A percentile compares a stretch with the other conserved stretches of the same genome.
Conservation (phyloP, 2,888 invertebrate genomes). For the Pollenia labialis region DNA sequence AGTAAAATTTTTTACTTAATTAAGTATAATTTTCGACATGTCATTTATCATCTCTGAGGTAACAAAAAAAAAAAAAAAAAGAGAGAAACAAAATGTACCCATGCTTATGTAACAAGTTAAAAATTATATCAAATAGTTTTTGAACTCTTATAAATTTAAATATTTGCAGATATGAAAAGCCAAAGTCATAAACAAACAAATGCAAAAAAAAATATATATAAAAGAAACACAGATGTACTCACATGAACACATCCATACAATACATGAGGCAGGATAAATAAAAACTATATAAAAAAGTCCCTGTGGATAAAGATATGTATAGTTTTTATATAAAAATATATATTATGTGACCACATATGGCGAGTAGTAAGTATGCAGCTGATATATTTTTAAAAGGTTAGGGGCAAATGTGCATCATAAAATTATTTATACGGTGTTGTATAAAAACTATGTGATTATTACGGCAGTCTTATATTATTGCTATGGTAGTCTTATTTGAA, state of each 20-base stretch:
- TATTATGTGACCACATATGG: conserved; percentile 44
- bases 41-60: no score
- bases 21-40: no score
- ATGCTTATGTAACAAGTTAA: conserved; percentile 61
- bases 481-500: no score
- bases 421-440: no score
- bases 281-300: conserved; percentile 59
- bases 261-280: conserved; percentile 24
- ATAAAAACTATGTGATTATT: no score
- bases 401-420: background rate
- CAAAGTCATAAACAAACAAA: conserved; percentile 67
- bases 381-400: background rate
- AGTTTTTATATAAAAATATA: conserved; percentile 29
- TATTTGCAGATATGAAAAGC: conserved; percentile 60
- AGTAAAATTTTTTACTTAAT: no score
- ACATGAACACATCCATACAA: background rate
- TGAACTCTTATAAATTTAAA: conserved; percentile 70
- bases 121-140: conserved; percentile 70
- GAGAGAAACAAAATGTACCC: conserved; percentile 25
- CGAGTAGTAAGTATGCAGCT: background rate
- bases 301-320: conserved; percentile 60
- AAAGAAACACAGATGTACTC: background rate
- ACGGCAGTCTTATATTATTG: no score
- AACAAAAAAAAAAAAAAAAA: conserved; percentile 6
- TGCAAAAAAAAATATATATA: background rate